A percentile compares a stretch with the other conserved stretches of the same genome.
phyloP scores from a whole-genome alignment of 1,140 invertebrate genomes.

The Vanessa atalanta region DNA sequence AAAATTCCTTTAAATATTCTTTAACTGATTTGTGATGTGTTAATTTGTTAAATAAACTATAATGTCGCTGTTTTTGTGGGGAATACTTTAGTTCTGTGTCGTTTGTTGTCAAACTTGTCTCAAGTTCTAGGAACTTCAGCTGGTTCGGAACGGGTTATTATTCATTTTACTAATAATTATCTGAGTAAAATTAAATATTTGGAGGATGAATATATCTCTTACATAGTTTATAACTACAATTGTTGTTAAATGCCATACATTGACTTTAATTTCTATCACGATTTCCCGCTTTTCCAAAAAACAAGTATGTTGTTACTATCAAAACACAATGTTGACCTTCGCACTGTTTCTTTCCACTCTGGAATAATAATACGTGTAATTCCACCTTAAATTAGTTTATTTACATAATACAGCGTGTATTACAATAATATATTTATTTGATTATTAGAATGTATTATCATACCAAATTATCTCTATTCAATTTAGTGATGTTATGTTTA shows the following conservation, averaged over 20 bases:
- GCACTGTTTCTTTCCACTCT: conserved; percentile 37
- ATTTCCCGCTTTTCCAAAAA: conserved; percentile 30
- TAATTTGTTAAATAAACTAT: conserved; percentile 33
- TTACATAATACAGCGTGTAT: background rate
- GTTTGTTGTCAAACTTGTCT: conserved; percentile 40
- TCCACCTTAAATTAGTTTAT: conserved; percentile 1
- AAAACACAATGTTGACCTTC: conserved; percentile 50
- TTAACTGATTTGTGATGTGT: conserved; percentile 10
- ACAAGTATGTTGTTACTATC: conserved; percentile 29
- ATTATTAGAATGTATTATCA: background rate
- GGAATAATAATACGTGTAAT: conserved; percentile 12
- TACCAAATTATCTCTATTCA: too few species aligned
- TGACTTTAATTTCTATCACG: background rate
- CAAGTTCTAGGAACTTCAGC: conserved; percentile 55
- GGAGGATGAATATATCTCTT: background rate
- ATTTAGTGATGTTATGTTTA: too few species aligned
- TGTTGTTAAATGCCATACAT: background rate
- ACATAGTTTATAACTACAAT: background rate
- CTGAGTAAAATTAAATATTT: conserved; percentile 15
- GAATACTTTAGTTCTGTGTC: conserved; percentile 37
- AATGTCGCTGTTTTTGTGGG: conserved; percentile 41
- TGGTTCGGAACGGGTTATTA: conserved; percentile 52
- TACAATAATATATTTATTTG: background rate
- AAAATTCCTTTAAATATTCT: conserved; percentile 34
- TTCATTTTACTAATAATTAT: conserved; percentile 40